phyloP scores from a whole-genome alignment of 2,113 vertebrate genomes.

The Oenanthe oenanthe region DNA sequence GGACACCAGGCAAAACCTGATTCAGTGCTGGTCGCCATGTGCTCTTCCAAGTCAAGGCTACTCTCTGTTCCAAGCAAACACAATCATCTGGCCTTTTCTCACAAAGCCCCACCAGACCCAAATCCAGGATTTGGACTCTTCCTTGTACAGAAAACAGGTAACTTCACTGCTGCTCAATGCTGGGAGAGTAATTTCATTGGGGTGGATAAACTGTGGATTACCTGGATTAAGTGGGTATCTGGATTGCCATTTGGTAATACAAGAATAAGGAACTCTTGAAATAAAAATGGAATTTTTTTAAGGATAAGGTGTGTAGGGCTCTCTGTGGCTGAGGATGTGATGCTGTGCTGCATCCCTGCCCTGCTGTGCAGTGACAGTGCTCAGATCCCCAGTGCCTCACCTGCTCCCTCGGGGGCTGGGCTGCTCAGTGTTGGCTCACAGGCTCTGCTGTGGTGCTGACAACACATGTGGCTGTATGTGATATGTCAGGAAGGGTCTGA shows the following conservation, averaged over 20 bases:
- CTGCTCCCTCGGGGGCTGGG: rapidly evolving
- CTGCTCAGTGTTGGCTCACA: not conserved
- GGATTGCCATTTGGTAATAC: not conserved
- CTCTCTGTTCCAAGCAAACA: not conserved
- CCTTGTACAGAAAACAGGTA: not conserved
- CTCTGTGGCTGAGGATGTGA: not conserved
- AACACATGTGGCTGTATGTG: not conserved
- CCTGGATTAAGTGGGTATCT: not conserved
- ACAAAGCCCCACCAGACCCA: not conserved
- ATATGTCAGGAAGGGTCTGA: not conserved
- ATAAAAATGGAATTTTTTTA: not conserved
- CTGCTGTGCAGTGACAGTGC: not conserved
- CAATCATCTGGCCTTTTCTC: not conserved
- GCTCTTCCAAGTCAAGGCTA: rapidly evolving
- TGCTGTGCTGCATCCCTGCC: not conserved
- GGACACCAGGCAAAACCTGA: not conserved
- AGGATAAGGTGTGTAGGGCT: not conserved
- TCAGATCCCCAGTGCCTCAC: rapidly evolving
- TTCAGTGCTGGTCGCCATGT: too few relatives aligned
- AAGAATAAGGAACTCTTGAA: not conserved
- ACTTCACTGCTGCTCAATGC: not conserved
- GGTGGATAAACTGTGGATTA: not conserved
- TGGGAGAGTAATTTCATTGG: not conserved
- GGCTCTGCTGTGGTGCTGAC: not conserved
- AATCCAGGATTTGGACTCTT: not conserved